Evolutionary conservation across 2,113 vertebrate species (phyloP).

Genomic region (Chamaetylas fuelleborni): DNA sequence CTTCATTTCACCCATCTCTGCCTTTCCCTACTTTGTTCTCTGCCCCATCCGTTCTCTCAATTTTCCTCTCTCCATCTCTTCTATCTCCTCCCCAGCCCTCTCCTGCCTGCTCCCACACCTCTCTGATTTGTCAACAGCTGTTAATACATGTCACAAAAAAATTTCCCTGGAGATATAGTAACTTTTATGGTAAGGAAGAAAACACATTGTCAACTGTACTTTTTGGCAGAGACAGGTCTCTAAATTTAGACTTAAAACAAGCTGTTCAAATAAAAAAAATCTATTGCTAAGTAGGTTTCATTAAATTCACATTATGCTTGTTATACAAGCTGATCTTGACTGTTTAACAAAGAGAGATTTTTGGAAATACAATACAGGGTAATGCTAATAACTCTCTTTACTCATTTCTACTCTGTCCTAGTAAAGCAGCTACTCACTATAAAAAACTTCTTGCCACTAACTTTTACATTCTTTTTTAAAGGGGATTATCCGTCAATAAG

Average conservation of each 20-base stretch:
- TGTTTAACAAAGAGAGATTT: neutral
- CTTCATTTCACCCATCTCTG: neutral
- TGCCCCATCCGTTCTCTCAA: neutral
- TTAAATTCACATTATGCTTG: neutral
- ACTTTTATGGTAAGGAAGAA: neutral
- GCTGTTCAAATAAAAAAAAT: neutral
- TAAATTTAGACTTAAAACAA: neutral
- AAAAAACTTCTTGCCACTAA: conserved; percentile 30
- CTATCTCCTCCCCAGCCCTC: too few species aligned
- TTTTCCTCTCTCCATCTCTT: neutral
- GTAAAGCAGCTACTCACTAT: neutral
- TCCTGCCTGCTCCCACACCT: neutral
- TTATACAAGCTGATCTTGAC: neutral
- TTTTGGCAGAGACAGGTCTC: neutral
- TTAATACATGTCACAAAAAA: neutral
- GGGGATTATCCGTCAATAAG: conserved; percentile 28
- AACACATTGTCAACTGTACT: neutral
- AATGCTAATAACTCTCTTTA: neutral
- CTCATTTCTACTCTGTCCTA: neutral
- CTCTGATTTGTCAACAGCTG: neutral
- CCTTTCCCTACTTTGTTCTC: neutral
- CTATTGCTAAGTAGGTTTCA: neutral
- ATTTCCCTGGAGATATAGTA: neutral
- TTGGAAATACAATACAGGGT: neutral
- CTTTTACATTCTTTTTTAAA: conserved; percentile 22